Base-by-base conservation (phyloP, 2,113 vertebrate species). In the Morone saxatilis region DNA sequence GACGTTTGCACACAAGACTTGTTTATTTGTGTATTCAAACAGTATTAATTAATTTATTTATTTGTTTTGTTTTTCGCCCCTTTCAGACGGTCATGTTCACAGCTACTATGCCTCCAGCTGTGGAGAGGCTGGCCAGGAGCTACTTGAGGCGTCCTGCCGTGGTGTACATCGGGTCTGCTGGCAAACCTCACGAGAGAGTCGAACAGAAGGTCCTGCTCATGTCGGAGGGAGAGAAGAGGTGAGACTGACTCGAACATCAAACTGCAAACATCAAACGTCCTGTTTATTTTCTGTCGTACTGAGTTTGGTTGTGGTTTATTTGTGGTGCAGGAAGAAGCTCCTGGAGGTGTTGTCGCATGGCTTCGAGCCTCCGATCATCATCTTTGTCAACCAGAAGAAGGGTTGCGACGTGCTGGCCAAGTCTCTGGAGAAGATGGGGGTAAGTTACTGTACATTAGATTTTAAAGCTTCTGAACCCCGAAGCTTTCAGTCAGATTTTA, bases 301-400 rank as follows among this genome's bases (percentile, higher is more conserved):
- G 71, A 89, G 36, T 13, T 9, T 14, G 56, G 9, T 71, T 80
- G 31, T 78, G 38, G 8, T 47, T 47, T 47, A 13, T 45, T 45
- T 86, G 76, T 17, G 22, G 9, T 78, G 70, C 93, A 99, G 98
- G 96, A 99, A 99, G 96, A 99, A 98, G 94, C 95, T 99, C 66
- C 83, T 99, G 88, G 96, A 97, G 75, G 97, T 99, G 76, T 92
- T 99, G 93, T 94, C 97, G 0, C 96, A 96, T 66, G 98, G 98
- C 72, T 99, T 99, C 43, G 98, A 99, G 89, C 98, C 98, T 0
- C 98, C 98, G 54, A 99, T 99, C 94, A 99, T 99, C 91, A 99
- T 99, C 90, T 99, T 99, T 0, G 98, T 99, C 95, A 99, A 99
- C 95, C 98, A 99, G 92, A 99, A 99, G 96, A 99, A 99, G 88